Base-by-base conservation (phyloP, 2,113 vertebrate genomes). In the Melanerpes formicivorus region DNA sequence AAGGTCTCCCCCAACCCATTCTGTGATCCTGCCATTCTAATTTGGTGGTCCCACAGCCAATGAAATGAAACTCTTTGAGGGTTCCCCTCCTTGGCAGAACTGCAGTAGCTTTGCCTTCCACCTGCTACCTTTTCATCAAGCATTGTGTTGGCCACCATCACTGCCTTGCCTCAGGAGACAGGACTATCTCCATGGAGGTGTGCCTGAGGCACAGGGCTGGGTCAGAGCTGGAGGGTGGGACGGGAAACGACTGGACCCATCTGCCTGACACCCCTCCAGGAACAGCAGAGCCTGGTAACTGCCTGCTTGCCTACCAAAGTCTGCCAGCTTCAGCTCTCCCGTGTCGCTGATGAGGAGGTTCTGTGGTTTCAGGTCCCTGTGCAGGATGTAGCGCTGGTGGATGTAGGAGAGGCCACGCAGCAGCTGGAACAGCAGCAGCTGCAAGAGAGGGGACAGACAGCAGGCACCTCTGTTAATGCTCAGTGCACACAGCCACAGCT, bases 331-430 rank as follows among this genome's bases (percentile, higher is more conserved):
- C 94, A 99, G 98, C 97, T 99, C 99, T 95, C 99, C 99, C 37
- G 98, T 99, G 98, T 99, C 99, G 90, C 99, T 98, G 98, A 99
- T 99, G 91, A 99, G 99, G 96, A 99, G 98, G 96, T 99, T 99
- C 97, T 99, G 99, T 80, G 99, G 99, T 96, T 99, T 99, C 97
- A 99, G 98, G 98, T 99, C 99, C 65, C 99, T 98, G 98, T 99
- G 99, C 96, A 99, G 98, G 97, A 99, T 99, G 97, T 99, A 99
- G 93, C 98, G 98, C 97, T 99, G 99, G 97, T 99, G 99, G 97
- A 98, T 99, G 96, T 99, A 99, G 93, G 99, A 99, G 97, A 99
- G 97, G 88, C 99, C 99, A 97, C 99, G 97, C 97, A 99, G 98
- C 95, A 99, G 97, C 98, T 99, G 99, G 97, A 98, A 99, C 96